Conservation (phyloP, 2,888 invertebrate genomes). For the Spatulosminthurus flaviceps region DNA sequence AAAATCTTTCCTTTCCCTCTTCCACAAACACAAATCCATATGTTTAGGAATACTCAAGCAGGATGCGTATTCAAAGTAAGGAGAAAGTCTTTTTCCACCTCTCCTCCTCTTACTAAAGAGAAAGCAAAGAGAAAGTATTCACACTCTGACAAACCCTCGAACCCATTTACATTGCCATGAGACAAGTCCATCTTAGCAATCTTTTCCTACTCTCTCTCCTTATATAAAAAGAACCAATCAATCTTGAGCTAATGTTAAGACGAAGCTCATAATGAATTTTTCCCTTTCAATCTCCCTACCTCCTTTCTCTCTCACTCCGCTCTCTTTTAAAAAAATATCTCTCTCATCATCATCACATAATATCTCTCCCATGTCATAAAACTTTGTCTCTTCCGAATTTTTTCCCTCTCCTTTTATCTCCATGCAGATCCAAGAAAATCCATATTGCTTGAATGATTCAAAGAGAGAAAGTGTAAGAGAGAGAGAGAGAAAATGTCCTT, state of each 20-base stretch:
- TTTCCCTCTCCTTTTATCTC: no score
- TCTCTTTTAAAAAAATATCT: no score
- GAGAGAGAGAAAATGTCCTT: no score
- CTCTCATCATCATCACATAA: constrained; percentile 6
- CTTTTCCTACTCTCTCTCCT: not conserved
- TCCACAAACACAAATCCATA: no score
- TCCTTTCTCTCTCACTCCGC: not conserved
- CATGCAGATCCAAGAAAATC: no score
- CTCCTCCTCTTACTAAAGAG: no score
- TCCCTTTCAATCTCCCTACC: not conserved
- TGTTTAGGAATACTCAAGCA: no score
- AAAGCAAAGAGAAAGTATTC: not conserved
- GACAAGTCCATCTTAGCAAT: not conserved
- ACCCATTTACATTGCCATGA: no score
- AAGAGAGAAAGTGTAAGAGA: no score
- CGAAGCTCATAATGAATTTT: constrained; percentile 11
- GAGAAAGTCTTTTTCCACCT: no score
- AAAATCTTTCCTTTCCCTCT: no score
- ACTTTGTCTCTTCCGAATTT: not conserved
- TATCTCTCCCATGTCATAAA: not conserved
- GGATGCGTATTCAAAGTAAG: not conserved
- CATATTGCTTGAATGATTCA: no score
- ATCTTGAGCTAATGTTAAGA: not conserved
- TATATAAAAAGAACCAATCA: not conserved
- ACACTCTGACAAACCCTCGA: not conserved